Base-by-base conservation (phyloP, 2,888 invertebrate species). In the Toxonevra muliebris region DNA sequence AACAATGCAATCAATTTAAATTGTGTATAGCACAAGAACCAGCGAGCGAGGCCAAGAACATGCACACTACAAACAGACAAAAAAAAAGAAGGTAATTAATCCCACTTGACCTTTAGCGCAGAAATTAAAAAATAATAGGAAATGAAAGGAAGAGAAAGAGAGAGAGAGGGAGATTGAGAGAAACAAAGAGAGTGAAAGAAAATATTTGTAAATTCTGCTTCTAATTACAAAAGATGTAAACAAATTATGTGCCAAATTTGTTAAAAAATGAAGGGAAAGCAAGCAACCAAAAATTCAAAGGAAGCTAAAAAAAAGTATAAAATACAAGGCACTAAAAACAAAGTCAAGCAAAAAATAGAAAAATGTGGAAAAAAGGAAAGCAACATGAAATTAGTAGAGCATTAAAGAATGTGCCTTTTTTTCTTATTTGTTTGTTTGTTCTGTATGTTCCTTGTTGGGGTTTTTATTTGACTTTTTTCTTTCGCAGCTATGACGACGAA, bases 221-320 rank as follows among this genome's bases (percentile, higher is more conserved):
- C 17, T 54, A 20, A 40, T 41, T 52, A 53, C 62, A 17, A 41
- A 19, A 42, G 53, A 40, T 50, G 15, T 62, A 50, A 53, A 62
- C 62, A 62, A 62, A 62, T 62, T 62, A 53, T 42, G 43, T 62
- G 62, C 54, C 62, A 54, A 62, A 62, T 62, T 62, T 62, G 53
- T 43, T 45, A 50, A 54, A 65, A 17, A 52, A 30, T 30, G 30
- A 30, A 13, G 17, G 41, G 13, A 62, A 12, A 17, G 40, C 40
- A 61, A 15, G 10, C 48, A 48, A 48, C 48, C 8, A 48, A 13
- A 48, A 5, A 61, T 2, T 66, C 64, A 62, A 65, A 54, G 42
- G 43, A 1, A 57, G 53, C 57, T 61, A 17, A 48, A 48, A 48
- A 10, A 8, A 48, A 48, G 15, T 15, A 1, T 10, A 8, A 13